These are phyloP conservation scores for Drosophila nigromelanica DNA, from an alignment of 1,140 invertebrate species.

Conservation along the genomic window DNA sequence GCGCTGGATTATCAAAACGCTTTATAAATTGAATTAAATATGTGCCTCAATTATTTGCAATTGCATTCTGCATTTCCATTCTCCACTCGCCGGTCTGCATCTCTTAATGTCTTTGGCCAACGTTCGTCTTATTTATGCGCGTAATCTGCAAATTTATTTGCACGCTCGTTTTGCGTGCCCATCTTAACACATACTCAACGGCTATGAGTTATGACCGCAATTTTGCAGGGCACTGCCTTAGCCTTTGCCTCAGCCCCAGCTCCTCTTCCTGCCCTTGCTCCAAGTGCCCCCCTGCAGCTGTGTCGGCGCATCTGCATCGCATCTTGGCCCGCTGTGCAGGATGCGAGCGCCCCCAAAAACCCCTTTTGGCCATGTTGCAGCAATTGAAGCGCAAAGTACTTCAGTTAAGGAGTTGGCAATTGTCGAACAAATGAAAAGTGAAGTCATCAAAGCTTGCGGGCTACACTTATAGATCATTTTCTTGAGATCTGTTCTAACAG, in stretches of 20 bases:
- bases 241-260: neutral
- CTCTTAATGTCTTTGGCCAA: conserved; percentile 11
- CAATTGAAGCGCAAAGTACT: neutral
- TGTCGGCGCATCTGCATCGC: conserved; percentile 5
- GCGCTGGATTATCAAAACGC: conserved; percentile 13
- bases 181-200: conserved; percentile 52
- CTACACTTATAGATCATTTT: neutral
- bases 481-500: neutral
- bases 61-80: conserved; percentile 42
- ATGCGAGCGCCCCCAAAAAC: conserved; percentile 10
- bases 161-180: conserved; percentile 24
- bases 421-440: neutral
- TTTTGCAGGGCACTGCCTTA: conserved; percentile 5
- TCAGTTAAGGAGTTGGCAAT: neutral
- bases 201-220: conserved; percentile 37
- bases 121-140: conserved; percentile 43
- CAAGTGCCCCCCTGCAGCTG: neutral
- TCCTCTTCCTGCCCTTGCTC: neutral
- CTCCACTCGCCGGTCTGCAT: conserved; percentile 2
- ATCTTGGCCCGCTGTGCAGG: conserved; percentile 24
- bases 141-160: conserved; percentile 56
- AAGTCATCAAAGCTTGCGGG: too few species aligned
- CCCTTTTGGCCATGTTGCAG: conserved; percentile 5
- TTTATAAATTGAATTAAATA: conserved; percentile 58
- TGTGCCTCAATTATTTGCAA: conserved; percentile 41